These are phyloP conservation scores for Heliconius nattereri DNA, from an alignment of 1,140 invertebrate species.

Conservation along the genomic window DNA sequence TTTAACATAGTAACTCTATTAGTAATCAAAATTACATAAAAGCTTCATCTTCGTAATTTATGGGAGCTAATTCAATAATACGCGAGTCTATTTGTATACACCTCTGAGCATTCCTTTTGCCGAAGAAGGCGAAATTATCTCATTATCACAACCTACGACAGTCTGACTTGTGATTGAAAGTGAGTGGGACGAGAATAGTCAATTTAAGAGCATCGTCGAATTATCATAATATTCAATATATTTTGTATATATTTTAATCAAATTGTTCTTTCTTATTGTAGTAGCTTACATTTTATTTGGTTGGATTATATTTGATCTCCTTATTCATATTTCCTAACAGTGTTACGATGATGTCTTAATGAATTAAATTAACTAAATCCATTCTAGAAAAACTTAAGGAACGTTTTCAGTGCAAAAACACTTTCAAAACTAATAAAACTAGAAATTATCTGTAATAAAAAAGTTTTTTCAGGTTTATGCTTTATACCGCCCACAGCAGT, in stretches of 20 bases:
- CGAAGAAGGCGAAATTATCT: conserved; percentile 35
- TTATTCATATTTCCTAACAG: too few species aligned
- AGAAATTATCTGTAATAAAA: too few species aligned
- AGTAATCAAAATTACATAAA: not conserved
- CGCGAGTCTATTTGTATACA: conserved; percentile 32
- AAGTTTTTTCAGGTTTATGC: too few species aligned
- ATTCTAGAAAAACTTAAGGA: too few species aligned
- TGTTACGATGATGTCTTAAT: too few species aligned
- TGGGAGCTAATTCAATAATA: conserved; percentile 16
- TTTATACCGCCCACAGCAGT: too few species aligned
- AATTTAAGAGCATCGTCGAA: not conserved
- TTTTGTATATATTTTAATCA: not conserved
- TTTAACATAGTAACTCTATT: not conserved
- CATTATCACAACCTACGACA: conserved; percentile 27
- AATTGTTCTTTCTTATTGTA: not conserved
- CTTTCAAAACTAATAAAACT: too few species aligned
- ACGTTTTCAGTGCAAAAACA: too few species aligned
- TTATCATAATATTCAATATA: not conserved
- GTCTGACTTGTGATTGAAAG: conserved; percentile 18
- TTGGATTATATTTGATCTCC: too few species aligned
- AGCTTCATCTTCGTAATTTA: conserved; percentile 28
- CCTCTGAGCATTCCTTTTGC: conserved; percentile 30
- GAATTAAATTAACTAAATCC: too few species aligned
- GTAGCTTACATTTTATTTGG: too few species aligned
- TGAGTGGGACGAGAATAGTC: conserved; percentile 22